A percentile compares a stretch with the other conserved stretches of the same genome.
Evolutionary conservation across 2,113 vertebrate genomes (phyloP).

Genomic region (Setophaga kirtlandii): DNA sequence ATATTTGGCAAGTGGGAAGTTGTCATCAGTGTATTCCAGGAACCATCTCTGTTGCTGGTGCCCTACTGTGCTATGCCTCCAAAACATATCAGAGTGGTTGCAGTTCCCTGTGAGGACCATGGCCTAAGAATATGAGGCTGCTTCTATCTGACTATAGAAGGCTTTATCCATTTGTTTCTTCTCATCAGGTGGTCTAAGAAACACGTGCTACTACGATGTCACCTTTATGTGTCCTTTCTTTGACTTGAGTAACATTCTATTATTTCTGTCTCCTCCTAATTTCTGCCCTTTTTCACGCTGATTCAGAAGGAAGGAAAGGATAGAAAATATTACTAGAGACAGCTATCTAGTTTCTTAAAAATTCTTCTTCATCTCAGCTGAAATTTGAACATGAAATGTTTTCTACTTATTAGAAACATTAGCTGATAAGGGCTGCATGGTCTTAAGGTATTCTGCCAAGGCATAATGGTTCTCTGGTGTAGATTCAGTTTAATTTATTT

Average conservation of each 20-base stretch:
- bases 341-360: neutral
- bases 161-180: neutral
- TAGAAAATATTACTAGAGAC: neutral
- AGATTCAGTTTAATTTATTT: neutral
- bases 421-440: neutral
- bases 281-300: neutral
- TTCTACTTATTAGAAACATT: neutral
- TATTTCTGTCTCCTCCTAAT: neutral
- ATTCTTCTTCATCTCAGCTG: neutral
- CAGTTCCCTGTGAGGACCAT: neutral
- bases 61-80: neutral
- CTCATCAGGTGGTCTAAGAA: neutral
- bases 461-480: neutral
- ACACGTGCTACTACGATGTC: neutral
- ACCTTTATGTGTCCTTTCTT: neutral
- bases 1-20: neutral
- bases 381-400: neutral
- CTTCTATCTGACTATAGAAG: neutral
- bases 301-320: neutral
- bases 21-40: neutral
- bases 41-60: neutral
- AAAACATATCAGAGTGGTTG: rapidly evolving
- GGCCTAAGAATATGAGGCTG: neutral
- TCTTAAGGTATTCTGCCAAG: neutral
- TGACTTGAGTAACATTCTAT: neutral